phyloP scores from a whole-genome alignment of 2,113 vertebrate genomes.

The Reinhardtius hippoglossoides region DNA sequence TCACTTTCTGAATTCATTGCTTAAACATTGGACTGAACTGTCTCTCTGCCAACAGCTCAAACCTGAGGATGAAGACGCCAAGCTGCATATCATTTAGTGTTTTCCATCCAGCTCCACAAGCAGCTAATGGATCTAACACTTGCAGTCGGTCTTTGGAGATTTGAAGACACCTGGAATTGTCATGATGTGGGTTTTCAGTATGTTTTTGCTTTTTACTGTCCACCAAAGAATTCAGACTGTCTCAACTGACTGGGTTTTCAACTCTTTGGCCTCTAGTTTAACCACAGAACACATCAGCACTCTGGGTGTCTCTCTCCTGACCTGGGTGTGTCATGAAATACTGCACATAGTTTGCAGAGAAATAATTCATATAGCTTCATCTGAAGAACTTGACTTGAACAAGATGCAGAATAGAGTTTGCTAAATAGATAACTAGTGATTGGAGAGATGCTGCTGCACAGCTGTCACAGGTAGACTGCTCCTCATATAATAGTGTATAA shows the following conservation, averaged over 20 bases:
- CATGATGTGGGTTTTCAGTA: slow-evolving; percentile 39
- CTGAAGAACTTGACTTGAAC: background rate
- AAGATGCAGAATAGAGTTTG: background rate
- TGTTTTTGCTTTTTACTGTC: slow-evolving; percentile 34
- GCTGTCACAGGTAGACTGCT: too few species aligned
- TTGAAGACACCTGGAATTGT: slow-evolving; percentile 64
- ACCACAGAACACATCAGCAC: background rate
- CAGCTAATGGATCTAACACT: slow-evolving; percentile 65
- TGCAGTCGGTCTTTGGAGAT: slow-evolving; percentile 46
- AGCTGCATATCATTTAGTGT: slow-evolving; percentile 3
- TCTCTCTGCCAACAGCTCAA: slow-evolving; percentile 33
- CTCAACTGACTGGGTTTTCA: background rate
- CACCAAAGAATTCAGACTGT: slow-evolving; percentile 19
- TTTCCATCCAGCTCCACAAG: slow-evolving; percentile 11
- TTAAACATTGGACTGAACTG: background rate
- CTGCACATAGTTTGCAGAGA: background rate
- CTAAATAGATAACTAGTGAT: too few species aligned
- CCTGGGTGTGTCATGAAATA: background rate
- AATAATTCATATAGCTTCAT: background rate
- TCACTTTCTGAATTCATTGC: too few species aligned
- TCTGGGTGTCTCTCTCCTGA: background rate
- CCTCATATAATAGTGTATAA: too few species aligned
- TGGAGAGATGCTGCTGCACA: too few species aligned
- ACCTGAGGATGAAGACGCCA: slow-evolving; percentile 21
- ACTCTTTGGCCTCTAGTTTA: background rate